Conservation (phyloP, 2,888 invertebrate species). For the Drosophila phalerata region DNA sequence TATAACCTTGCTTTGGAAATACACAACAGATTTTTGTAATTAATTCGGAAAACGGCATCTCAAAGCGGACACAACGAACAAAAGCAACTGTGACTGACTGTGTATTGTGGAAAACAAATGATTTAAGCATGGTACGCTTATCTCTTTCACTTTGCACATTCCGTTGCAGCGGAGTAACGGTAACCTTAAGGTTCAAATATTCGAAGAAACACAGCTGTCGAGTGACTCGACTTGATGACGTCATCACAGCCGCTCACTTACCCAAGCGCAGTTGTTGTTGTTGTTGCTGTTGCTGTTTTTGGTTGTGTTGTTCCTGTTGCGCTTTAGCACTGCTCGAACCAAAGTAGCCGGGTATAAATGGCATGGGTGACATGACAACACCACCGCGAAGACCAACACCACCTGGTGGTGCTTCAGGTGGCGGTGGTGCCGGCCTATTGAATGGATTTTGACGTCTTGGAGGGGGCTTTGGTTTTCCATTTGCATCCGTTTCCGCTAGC, state of each 20-base stretch:
- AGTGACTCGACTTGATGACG: conserved; percentile 16
- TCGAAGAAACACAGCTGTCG: conserved; percentile 46
- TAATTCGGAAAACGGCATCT: conserved; percentile 53
- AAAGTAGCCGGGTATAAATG: conserved; percentile 76
- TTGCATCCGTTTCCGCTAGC: conserved; percentile 70
- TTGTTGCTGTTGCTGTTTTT: conserved; percentile 44
- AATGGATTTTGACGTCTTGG: conserved; percentile 94
- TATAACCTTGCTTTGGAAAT: conserved; percentile 62
- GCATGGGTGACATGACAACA: conserved; percentile 53
- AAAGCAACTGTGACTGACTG: conserved; percentile 32
- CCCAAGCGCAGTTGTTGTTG: conserved; percentile 40
- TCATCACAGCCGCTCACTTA: conserved; percentile 34
- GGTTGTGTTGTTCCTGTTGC: conserved; percentile 46
- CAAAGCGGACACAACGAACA: conserved; percentile 7
- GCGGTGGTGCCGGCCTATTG: conserved; percentile 87
- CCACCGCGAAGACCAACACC: conserved; percentile 26
- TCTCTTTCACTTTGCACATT: conserved; percentile 4
- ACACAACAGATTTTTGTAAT: conserved; percentile 52
- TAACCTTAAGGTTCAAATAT: conserved; percentile 18
- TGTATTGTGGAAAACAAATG: neutral
- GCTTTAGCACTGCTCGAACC: conserved; percentile 55
- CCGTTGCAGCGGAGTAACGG: conserved; percentile 18
- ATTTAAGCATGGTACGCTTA: conserved; percentile 17
- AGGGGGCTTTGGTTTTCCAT: conserved; percentile 87
- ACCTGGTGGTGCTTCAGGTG: conserved; percentile 1